Conservation (phyloP, 1,140 invertebrate genomes). For the Eurosta solidaginis region DNA sequence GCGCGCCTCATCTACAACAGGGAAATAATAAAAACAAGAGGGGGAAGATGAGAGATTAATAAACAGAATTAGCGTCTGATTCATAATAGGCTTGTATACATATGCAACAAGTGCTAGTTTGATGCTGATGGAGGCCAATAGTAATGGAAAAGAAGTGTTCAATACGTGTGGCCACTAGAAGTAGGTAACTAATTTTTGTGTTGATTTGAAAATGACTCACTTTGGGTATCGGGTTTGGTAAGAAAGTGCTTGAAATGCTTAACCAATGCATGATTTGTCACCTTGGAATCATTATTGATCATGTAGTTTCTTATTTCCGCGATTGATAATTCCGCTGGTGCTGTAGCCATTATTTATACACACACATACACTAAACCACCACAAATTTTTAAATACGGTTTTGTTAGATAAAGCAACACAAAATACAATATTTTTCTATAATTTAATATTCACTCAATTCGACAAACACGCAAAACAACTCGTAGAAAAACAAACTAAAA, state of each 20-base stretch:
- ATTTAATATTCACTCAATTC: conserved; percentile 16
- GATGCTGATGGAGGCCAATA: background rate
- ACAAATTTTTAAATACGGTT: background rate
- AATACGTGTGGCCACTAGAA: background rate
- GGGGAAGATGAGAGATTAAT: background rate
- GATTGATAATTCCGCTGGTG: conserved; percentile 65
- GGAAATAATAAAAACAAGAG: background rate
- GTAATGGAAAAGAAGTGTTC: background rate
- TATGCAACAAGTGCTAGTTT: conserved; percentile 33
- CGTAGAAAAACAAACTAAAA: conserved; percentile 33
- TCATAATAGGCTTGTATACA: background rate
- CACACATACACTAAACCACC: background rate
- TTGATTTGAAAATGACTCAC: conserved; percentile 48
- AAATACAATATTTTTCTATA: background rate
- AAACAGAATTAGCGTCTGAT: background rate
- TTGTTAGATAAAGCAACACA: background rate
- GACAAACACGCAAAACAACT: conserved; percentile 20
- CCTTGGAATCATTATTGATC: conserved; percentile 78
- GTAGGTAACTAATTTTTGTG: background rate
- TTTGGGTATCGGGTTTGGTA: conserved; percentile 63
- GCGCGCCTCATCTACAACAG: conserved; percentile 76
- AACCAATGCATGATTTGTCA: conserved; percentile 84
- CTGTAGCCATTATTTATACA: conserved; percentile 12
- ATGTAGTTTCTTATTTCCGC: conserved; percentile 84
- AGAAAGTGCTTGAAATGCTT: conserved; percentile 86